Base-by-base conservation (phyloP, 2,888 invertebrate genomes). In the Standfussiana lucernea region DNA sequence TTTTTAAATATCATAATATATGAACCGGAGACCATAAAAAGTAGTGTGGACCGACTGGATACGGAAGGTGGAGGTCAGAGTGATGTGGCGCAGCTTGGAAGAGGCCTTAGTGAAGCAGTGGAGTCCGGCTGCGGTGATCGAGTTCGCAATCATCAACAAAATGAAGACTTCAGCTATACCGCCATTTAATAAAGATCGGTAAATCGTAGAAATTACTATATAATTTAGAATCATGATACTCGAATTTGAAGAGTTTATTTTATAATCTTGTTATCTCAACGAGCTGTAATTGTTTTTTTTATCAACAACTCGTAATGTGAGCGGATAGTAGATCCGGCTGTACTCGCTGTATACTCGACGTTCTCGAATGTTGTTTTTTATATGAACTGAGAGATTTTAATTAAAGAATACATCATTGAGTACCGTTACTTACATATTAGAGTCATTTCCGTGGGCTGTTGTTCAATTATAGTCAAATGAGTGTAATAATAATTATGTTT, bases 341-440 rank as follows among this genome's bases (percentile, higher is more conserved):
- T 37, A 15, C 64, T 40, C 37, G 0, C 13, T 2, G 21, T n/a
- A 5, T 2, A 13, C 32, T 72, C 71, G 2, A 13, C 32, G n/a
- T 35, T 56, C 50, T 71, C 71, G 7, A 83, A 84, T 80, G 68
- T 66, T 72, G 45, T 81, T 76, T 81, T 83, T 83, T 81, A 32
- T 84, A 70, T 37, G 66, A 59, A 67, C 66, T 42, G 47, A 59
- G 72, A 83, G 68, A 72, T 74, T 72, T 77, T 83, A 83, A 85
- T 83, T 83, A 83, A 83, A 85, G 59, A 85, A 77, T 72, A 77
- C 71, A 85, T 72, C 77, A 82, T 74, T 32, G 71, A 37, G 69
- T 77, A 35, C 83, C 85, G 85, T 83, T 83, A 82, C 42, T 65
- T 50, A 66, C 21, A 72, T 74, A 85, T 83, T 75, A 67, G 64